These are phyloP conservation scores for Myotis planiceps DNA, from an alignment of 2,797 vertebrate genomes.

Conservation along the genomic window DNA sequence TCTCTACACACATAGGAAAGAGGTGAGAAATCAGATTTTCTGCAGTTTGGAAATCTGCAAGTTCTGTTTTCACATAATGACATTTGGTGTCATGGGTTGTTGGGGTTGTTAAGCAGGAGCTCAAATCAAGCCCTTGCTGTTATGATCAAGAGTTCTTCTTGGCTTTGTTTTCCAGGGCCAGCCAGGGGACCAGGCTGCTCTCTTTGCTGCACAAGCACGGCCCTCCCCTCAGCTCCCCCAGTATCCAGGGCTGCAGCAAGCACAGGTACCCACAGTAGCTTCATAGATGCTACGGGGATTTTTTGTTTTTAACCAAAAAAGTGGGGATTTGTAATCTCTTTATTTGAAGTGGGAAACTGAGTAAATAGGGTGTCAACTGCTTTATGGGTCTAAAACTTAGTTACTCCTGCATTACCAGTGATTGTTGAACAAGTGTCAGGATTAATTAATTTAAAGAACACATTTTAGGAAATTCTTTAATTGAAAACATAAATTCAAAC, in stretches of 20 bases:
- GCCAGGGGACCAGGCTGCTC: conserved; percentile 84
- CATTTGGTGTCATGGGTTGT: not conserved
- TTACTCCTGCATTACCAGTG: not conserved
- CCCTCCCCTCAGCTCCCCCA: conserved; percentile 81
- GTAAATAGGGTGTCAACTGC: not conserved
- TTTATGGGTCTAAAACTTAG: not conserved
- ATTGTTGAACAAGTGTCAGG: not conserved
- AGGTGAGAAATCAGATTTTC: not conserved
- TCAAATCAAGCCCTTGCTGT: not conserved
- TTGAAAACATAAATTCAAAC: not conserved
- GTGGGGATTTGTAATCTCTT: not conserved
- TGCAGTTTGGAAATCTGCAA: not conserved
- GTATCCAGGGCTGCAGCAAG: conserved; percentile 84
- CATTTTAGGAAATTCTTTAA: not conserved
- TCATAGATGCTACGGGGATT: not conserved
- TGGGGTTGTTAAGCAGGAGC: not conserved
- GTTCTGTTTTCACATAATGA: not conserved
- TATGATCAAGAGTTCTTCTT: not conserved
- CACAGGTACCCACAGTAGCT: conserved; percentile 83
- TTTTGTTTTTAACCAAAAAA: too few relatives aligned
- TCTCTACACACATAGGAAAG: not conserved
- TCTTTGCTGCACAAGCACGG: conserved; percentile 83
- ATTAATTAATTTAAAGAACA: not conserved
- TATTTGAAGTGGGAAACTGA: not conserved
- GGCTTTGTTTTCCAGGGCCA: conserved; percentile 85